Base-by-base conservation (phyloP, 1,140 invertebrate genomes). In the Berghia stephanieae region DNA sequence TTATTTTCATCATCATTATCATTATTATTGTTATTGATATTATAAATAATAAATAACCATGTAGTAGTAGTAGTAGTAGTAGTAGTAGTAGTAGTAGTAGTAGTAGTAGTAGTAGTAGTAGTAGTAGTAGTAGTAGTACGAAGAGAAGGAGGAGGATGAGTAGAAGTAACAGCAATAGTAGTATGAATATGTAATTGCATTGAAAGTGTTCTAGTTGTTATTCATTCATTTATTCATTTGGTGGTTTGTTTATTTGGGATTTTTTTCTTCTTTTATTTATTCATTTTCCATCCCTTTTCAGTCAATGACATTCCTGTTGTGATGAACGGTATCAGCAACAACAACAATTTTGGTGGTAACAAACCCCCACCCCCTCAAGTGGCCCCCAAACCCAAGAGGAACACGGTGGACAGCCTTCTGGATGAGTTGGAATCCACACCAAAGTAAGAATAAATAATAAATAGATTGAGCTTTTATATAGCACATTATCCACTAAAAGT, bases 331-430 rank as follows among this genome's bases (percentile, higher is more conserved):
- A 55, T 24, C 70, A 55, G 38, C 27, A 36, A 34, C 42, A 43
- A 27, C n/a, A 75, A 57, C 46, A 82, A 81, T 76, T 81, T 80
- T 4, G 67, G 38, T 8, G 66, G 79, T 0, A 75, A 77, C n/a
- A 80, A 70, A 40, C 40, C 44, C 8, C 60, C 66, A 21, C 81
- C 84, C 8, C 82, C 83, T 3, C 80, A 80, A 43, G 83, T 87
- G 24, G 91, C 85, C 6, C 85, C 85, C 6, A 87, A 88, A 75
- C 83, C 84, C 43, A 77, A 83, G 42, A 78, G 84, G 40, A 78
- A 76, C 21, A 93, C 95, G 0, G 94, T 97, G 60, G 96, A 97
- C 87, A 95, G 94, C 80, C 91, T 97, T 31, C 90, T 97, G 21
- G 95, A 96, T 79, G 95, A 97, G 88, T 91, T 97, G 66, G 88